phyloP scores from a whole-genome alignment of 2,888 invertebrate species.

The Standfussiana lucernea region DNA sequence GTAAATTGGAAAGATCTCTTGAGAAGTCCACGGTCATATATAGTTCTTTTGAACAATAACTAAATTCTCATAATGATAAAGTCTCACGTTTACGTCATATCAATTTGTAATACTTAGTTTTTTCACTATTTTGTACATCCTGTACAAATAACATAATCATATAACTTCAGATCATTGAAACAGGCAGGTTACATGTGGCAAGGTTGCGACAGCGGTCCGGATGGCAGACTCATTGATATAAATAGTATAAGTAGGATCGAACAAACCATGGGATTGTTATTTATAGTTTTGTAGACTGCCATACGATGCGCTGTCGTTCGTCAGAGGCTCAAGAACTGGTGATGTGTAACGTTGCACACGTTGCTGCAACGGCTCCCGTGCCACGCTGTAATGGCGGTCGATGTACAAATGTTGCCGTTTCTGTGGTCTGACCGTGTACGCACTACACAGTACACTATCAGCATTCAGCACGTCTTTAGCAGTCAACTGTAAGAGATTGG shows the following conservation, averaged over 20 bases:
- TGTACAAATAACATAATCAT: conserved; percentile 67
- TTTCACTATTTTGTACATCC: conserved; percentile 77
- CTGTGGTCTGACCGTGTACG: conserved; percentile 68
- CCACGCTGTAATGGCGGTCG: conserved; percentile 20
- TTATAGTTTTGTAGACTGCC: conserved; percentile 44
- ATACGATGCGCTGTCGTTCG: conserved; percentile 16
- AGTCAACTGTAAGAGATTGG: conserved; percentile 76
- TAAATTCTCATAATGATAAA: conserved; percentile 79
- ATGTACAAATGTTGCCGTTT: conserved; percentile 63
- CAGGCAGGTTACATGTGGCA: conserved; percentile 53
- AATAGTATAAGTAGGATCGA: conserved; percentile 38
- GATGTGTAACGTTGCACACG: conserved; percentile 30
- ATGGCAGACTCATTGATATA: conserved; percentile 40
- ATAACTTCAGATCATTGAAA: conserved; percentile 68
- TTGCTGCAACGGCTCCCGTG: conserved; percentile 18
- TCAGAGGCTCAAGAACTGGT: conserved; percentile 12
- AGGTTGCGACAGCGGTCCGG: conserved; percentile 23
- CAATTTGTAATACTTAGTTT: conserved; percentile 81
- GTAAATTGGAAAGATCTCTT: conserved; percentile 88
- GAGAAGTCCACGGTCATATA: conserved; percentile 88
- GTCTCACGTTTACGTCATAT: conserved; percentile 86
- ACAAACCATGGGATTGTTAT: conserved; percentile 42
- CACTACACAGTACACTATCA: conserved; percentile 68
- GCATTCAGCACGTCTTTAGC: conserved; percentile 73
- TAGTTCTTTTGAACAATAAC: conserved; percentile 89